Evolutionary conservation across 2,797 vertebrate genomes (phyloP).

Genomic region (Staurois parvus): DNA sequence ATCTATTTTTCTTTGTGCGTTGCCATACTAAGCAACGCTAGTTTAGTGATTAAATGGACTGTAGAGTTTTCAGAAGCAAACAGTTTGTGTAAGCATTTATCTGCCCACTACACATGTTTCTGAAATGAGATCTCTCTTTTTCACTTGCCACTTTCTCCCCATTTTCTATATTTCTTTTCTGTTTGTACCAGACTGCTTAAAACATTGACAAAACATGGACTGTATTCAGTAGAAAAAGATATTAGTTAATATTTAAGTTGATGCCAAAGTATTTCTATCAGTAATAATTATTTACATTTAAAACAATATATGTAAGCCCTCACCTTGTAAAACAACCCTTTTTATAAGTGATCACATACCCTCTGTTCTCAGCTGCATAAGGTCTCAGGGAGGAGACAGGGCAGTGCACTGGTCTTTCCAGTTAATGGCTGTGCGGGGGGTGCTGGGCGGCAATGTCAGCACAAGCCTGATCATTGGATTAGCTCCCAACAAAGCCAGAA

Average conservation of each 20-base stretch:
- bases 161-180: slow-evolving; percentile 53
- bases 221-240: neutral
- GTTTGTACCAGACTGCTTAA: slow-evolving; percentile 19
- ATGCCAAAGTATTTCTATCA: too few species aligned
- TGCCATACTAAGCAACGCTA: slow-evolving; percentile 78
- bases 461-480: too few species aligned
- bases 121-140: slow-evolving; percentile 53
- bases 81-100: neutral
- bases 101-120: slow-evolving; percentile 43
- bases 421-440: too few species aligned
- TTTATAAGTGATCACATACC: too few species aligned
- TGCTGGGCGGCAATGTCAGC: too few species aligned
- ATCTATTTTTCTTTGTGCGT: slow-evolving; percentile 79
- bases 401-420: too few species aligned
- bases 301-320: too few species aligned
- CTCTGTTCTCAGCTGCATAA: too few species aligned
- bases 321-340: too few species aligned
- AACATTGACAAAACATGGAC: neutral
- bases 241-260: neutral
- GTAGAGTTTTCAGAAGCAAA: slow-evolving; percentile 53
- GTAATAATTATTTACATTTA: neutral
- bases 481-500: too few species aligned
- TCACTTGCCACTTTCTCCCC: slow-evolving; percentile 56
- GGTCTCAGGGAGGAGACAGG: too few species aligned
- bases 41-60: slow-evolving; percentile 73